Evolutionary conservation across 1,140 invertebrate genomes (phyloP).

Genomic region (Papilio aristodemus): DNA sequence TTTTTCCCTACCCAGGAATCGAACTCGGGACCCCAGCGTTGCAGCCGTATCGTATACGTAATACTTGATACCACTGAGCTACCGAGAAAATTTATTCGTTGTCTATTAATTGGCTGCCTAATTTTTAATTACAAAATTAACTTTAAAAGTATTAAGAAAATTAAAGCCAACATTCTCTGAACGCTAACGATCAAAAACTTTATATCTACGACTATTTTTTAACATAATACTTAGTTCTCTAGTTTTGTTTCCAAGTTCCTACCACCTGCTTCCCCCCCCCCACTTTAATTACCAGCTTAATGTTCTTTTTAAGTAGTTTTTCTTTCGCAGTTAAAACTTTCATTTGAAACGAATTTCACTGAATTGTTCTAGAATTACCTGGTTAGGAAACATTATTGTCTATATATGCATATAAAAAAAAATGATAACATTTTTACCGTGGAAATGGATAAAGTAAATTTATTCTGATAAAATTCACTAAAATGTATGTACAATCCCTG

Average conservation of each 20-base stretch:
- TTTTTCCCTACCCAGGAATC: too few species aligned
- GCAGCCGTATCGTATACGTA: too few species aligned
- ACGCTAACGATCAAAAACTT: slow-evolving; percentile 3
- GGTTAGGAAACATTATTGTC: not conserved
- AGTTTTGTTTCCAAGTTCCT: not conserved
- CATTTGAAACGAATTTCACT: slow-evolving; percentile 8
- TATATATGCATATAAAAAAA: too few species aligned
- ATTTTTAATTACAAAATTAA: too few species aligned
- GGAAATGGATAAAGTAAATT: too few species aligned
- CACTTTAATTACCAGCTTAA: slow-evolving; percentile 15
- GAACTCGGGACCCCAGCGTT: too few species aligned
- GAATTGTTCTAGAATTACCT: not conserved
- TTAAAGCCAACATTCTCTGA: not conserved
- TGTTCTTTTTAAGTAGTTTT: slow-evolving; percentile 20
- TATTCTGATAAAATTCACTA: too few species aligned
- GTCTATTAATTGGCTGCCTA: too few species aligned
- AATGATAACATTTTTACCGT: too few species aligned
- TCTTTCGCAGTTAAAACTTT: not conserved
- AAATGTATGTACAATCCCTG: too few species aligned
- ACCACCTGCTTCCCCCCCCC: slow-evolving; percentile 1
- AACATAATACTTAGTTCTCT: slow-evolving; percentile 9
- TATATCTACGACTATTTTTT: not conserved
- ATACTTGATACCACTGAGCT: too few species aligned
- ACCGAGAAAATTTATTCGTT: too few species aligned
- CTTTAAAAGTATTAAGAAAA: not conserved